Base-by-base conservation (phyloP, 1,140 invertebrate genomes). In the Cherax quadricarinatus region DNA sequence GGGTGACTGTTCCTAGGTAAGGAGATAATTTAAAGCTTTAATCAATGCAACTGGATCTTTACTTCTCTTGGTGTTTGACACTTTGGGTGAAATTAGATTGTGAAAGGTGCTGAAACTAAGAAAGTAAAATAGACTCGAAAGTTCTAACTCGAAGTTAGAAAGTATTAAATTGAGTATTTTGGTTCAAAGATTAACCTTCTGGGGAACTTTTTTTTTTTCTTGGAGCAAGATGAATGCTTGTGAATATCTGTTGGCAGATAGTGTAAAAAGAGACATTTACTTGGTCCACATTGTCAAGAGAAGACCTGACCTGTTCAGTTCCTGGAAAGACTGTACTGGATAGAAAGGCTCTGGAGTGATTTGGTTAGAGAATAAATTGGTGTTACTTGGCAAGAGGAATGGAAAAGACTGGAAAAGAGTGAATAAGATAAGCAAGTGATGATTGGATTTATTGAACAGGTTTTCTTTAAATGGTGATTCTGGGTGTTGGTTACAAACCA, bases 81-180 rank as follows among this genome's bases (percentile, higher is more conserved):
- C 60, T 85, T 70, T 51, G 81, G 66, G 81, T 90, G 24, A 84
- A 75, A 53, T 30, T 53, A 21, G 51, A 82, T 70, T 82, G 73
- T 24, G 73, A 73, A 24, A 49, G 81, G 81, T 90, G 70, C 80
- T 83, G 88, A n/a, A 78, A 78, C n/a, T 53, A 78, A 24, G 53
- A 30, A 30, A 75, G 30, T 62, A n/a, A 79, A 79, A 70, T 73
- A 78, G 75, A 87, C 24, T 87, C 16, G 87, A 60, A 24, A 12
- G 41, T 88, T 90, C 88, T 90, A 90, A 90, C 88, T 70, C 30
- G 18, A 51, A 73, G 79, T 90, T 84, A 84, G 82, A 90, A 88
- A 84, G 51, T 90, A 90, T 90, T 90, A 88, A 79, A 60, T 79
- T 84, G 75, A 83, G 70, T 90, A 90, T 90, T 90, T 90, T 90